Evolutionary conservation across 1,140 invertebrate species (phyloP).

Genomic region (Zophobas morio): DNA sequence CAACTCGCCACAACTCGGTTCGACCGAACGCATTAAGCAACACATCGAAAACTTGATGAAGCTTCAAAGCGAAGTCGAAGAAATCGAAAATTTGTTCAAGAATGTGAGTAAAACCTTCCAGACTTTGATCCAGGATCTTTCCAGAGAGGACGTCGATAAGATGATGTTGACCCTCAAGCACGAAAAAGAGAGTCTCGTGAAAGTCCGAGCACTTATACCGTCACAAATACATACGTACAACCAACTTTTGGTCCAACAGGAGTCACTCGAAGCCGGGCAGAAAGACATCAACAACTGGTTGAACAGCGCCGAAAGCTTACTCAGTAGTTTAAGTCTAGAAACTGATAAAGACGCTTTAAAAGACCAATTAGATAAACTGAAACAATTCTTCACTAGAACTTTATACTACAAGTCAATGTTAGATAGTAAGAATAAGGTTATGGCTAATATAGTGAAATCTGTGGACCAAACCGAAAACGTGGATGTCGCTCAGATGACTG

Average conservation of each 20-base stretch:
- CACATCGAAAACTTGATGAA: slow-evolving; percentile 86
- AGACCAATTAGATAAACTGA: slow-evolving; percentile 85
- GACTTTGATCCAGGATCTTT: slow-evolving; percentile 89
- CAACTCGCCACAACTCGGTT: slow-evolving; percentile 78
- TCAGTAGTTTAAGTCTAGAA: slow-evolving; percentile 75
- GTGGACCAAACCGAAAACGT: slow-evolving; percentile 81
- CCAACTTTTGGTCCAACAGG: slow-evolving; percentile 90
- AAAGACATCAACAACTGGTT: slow-evolving; percentile 89
- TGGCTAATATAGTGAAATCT: slow-evolving; percentile 87
- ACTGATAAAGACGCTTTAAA: slow-evolving; percentile 83
- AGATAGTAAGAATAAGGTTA: slow-evolving; percentile 95
- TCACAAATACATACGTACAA: slow-evolving; percentile 85
- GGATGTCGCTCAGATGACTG: slow-evolving; percentile 79
- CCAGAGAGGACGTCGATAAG: slow-evolving; percentile 89
- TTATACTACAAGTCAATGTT: slow-evolving; percentile 94
- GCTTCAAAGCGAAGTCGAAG: slow-evolving; percentile 86
- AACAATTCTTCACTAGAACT: slow-evolving; percentile 89
- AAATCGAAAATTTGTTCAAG: slow-evolving; percentile 92
- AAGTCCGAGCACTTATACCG: slow-evolving; percentile 85
- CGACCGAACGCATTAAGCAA: slow-evolving; percentile 82
- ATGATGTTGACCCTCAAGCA: slow-evolving; percentile 93
- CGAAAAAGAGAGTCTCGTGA: slow-evolving; percentile 89
- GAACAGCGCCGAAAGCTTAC: slow-evolving; percentile 83
- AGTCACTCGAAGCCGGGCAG: slow-evolving; percentile 89
- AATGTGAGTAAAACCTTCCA: slow-evolving; percentile 92